Base-by-base conservation (phyloP, 2,888 invertebrate species). In the Oscheius onirici region DNA sequence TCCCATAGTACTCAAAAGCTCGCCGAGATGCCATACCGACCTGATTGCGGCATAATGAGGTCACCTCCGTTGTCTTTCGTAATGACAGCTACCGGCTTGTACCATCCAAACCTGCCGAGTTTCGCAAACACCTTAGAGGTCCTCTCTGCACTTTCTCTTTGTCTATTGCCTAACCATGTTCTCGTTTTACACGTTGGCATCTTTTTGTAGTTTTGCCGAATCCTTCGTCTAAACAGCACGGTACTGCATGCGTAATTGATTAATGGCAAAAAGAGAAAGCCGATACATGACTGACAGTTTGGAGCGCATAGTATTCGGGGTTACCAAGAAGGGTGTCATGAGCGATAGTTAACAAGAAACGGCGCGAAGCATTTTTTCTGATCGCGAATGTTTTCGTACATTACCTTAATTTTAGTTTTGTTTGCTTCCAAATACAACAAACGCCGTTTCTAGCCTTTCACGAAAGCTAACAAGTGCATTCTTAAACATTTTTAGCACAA, bases 171-270 rank as follows among this genome's bases (percentile, higher is more conserved):
- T 17, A 20, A 22, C 46, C 3, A 46, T 46, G 15, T 20, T 17
- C 46, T 46, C 15, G 10, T 11, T 8, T 11, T 43, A 43, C 8
- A 11, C 43, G 8, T 43, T 11, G 8, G 10, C 8, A 15, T 43
- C 15, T 43, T 43, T 43, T 43, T 43, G 15, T 8, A 11, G 46
- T 46, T 46, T 15, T 17, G 3, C 46, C 20, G 3, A 46, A 46
- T 46, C 46, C 3, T 3, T 5, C 20, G 20, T 15, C n/a, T 46
- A 46, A 46, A 46, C 13, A 46, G 41, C 58, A 41, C 2, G 41
- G 26, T 26, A 17, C 41, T 40, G 58, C 11, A 58, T 58, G 58
- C 58, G 58, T 58, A 58, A 58, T 58, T 58, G 58, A 58, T 58
- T 58, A 58, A 58, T 58, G 43, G 17, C 22, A 40, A 58, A 58